Evolutionary conservation across 2,888 invertebrate species (phyloP), one percentile per base, ranked within the genome.

Genomic region (Synergus umbraculus): DNA sequence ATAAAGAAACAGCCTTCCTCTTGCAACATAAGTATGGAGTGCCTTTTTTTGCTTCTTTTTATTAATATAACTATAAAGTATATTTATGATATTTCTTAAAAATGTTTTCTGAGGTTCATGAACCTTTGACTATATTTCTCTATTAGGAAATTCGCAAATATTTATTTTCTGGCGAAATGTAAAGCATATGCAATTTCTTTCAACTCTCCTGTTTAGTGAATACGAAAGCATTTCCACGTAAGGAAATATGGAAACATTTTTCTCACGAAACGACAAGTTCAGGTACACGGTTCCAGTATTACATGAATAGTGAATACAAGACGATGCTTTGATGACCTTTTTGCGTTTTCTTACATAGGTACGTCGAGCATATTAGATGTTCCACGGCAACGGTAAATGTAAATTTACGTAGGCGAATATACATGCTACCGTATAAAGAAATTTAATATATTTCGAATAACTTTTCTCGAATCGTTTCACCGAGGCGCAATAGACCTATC

Each of bases 271-370:
- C 15, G 29, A 65, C 65, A 41, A 65, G 65, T 37, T 64, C 13
- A 65, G n/a, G n/a, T 60, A n/a, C 65, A 43, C 41, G 37, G 65
- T 65, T 65, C n/a, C 37, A 65, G 37, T 65, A 41, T 41, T 65
- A 8, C 43, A 65, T 37, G 37, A 37, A 37, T 37, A 37, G 37
- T 65, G 65, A 41, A 41, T 65, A 43, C 15, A 63, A 41, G 37
- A 43, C 65, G 41, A 64, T 64, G 13, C 64, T 64, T 64, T 65
- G 65, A 64, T 65, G 65, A 65, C 65, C 65, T 65, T 65, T 65
- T 65, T 65, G 65, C 43, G 41, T 65, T 65, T 65, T 65, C 43
- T 41, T n/a, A 65, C 65, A 65, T 41, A n/a, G 43, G 63, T 29
- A 60, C 22, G 29, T 29, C 29, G 29, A 29, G 29, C 29, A 29